Evolutionary conservation across 2,797 vertebrate genomes (phyloP), one percentile per base, ranked within the genome.

Genomic region (Psittacula derbiana): DNA sequence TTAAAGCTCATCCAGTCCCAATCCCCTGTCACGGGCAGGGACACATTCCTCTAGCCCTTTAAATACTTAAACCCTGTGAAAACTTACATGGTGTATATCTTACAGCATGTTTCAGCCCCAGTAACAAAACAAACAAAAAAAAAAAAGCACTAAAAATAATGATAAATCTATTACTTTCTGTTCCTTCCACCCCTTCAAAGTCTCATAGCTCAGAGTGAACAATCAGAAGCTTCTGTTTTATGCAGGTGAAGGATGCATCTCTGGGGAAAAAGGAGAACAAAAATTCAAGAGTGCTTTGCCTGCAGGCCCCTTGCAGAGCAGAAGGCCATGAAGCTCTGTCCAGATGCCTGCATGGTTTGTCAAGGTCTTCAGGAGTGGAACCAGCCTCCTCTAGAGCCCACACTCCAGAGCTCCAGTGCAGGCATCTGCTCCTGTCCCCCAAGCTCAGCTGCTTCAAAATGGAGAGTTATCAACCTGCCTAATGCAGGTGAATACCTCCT

Each of bases 371-470:
- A 12, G 10, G 24, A 80, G 49, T 3, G 6, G 55, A 10, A 57
- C 7, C n/a, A 11, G 61, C 38, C 44, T 60, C 52, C 31, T 23
- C 28, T 1, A 18, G 41, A 1, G 52, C 41, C 38, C 17, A 11
- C 38, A 20, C 2, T 79, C 25, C 84, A 9, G 8, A 60, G 8
- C 40, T 9, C 70, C 16, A 12, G 41, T 1, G 11, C 52, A 14
- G 55, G 38, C n/a, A 46, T 5, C 53, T 31, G 33, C 85, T 41
- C 11, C 73, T 41, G 20, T 21, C 50, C 20, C 5, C 66, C 41
- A 5, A 8, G 52, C 52, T 8, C 4, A 3, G 46, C n/a, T 27
- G 1, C 30, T 27, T 40, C 16, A 0, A 6, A 18, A 19, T 1
- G 40, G 27, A n/a, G 11, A 6, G 21, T 8, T 24, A 4, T 4